These are phyloP conservation scores for Dicaeum eximium DNA, from an alignment of 2,113 vertebrate species.

Conservation along the genomic window DNA sequence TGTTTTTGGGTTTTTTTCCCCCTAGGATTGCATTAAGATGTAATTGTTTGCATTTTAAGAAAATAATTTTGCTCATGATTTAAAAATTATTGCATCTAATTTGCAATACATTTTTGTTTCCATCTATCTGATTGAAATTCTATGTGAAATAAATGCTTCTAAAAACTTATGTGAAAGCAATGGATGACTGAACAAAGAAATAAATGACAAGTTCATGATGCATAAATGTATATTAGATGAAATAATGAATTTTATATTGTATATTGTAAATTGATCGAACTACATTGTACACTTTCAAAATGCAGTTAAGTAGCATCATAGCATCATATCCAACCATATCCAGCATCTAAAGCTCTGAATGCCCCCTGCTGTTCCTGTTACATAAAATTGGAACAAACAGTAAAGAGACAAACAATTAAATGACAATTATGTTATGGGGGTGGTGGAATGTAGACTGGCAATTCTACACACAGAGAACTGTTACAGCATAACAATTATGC, in stretches of 20 bases:
- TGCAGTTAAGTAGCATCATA: not conserved
- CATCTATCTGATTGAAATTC: not conserved
- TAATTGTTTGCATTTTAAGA: not conserved
- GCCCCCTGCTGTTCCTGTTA: constrained; percentile 74
- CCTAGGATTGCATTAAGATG: not conserved
- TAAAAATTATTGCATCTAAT: not conserved
- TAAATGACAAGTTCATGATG: not conserved
- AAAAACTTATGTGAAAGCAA: not conserved
- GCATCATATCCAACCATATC: constrained; percentile 5
- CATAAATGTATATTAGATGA: not conserved
- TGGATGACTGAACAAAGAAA: not conserved
- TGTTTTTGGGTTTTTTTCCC: not conserved
- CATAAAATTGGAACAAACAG: constrained; percentile 54
- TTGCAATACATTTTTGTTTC: not conserved
- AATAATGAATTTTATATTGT: not conserved
- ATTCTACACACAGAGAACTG: not conserved
- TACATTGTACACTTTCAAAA: not conserved
- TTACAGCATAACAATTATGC: not conserved
- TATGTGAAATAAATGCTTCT: not conserved
- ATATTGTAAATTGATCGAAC: not conserved
- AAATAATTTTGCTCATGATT: not conserved
- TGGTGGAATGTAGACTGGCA: constrained; percentile 9
- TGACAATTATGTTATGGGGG: not conserved
- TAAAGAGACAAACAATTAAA: constrained; percentile 24
- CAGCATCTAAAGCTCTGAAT: constrained; percentile 67